phyloP scores from a whole-genome alignment of 2,113 vertebrate genomes.

The Coracopsis vasa region DNA sequence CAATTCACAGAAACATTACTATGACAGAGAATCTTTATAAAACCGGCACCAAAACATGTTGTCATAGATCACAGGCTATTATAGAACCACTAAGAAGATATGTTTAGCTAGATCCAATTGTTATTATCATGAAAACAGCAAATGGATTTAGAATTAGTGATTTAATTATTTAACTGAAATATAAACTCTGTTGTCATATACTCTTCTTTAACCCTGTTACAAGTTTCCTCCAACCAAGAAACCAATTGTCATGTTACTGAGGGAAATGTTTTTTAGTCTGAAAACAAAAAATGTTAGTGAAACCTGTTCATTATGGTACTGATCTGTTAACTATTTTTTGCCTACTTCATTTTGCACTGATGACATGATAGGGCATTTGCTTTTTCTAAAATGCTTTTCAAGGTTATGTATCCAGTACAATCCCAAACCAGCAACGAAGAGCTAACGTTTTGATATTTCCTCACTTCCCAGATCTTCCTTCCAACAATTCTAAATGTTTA shows the following conservation, averaged over 20 bases:
- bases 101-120: not conserved
- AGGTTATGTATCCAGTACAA: not conserved
- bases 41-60: not conserved
- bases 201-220: not conserved
- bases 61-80: not conserved
- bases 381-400: not conserved
- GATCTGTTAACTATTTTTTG: not conserved
- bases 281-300: not conserved
- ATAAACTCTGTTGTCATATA: not conserved
- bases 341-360: not conserved
- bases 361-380: not conserved
- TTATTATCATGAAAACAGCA: not conserved
- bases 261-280: not conserved
- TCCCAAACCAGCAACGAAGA: not conserved
- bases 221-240: not conserved
- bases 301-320: not conserved
- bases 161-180: not conserved
- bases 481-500: not conserved
- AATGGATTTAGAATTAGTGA: not conserved
- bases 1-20: not conserved
- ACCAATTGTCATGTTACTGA: not conserved
- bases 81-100: not conserved
- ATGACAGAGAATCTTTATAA: not conserved
- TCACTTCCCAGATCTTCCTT: not conserved
- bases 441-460: not conserved